Evolutionary conservation across 2,888 invertebrate species (phyloP).

Genomic region (Luffia ferchaultella): DNA sequence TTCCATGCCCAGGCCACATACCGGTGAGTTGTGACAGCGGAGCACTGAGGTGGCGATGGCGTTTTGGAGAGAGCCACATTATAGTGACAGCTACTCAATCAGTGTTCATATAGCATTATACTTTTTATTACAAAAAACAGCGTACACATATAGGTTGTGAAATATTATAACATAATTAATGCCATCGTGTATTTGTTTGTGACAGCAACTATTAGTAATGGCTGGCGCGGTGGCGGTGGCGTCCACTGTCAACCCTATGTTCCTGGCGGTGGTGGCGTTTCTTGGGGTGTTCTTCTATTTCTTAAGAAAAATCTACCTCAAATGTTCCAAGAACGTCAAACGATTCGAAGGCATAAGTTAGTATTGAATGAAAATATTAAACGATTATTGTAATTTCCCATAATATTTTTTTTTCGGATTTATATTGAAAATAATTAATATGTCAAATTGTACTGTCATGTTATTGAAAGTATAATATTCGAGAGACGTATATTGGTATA

Average conservation of each 20-base stretch:
- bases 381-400: constrained; percentile 1
- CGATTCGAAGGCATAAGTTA: constrained; percentile 5
- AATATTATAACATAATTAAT: background rate
- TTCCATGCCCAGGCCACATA: too few relatives aligned
- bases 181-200: background rate
- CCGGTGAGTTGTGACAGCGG: too few relatives aligned
- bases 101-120: too few relatives aligned
- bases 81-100: too few relatives aligned
- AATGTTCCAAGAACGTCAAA: background rate
- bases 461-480: too few relatives aligned
- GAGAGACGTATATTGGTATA: too few relatives aligned
- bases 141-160: background rate
- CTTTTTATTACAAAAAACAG: too few relatives aligned
- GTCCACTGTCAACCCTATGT: background rate
- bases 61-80: too few relatives aligned
- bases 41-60: too few relatives aligned
- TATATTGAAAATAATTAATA: too few relatives aligned
- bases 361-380: background rate
- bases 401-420: background rate
- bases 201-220: background rate
- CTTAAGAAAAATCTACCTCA: background rate
- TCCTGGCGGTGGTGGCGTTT: background rate
- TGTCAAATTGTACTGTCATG: too few relatives aligned
- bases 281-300: background rate
- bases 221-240: background rate